Percentiles rank a stretch among this genome's conserved stretches.
Conservation (phyloP, 2,888 invertebrate genomes). For the Ariolimax columbianus region DNA sequence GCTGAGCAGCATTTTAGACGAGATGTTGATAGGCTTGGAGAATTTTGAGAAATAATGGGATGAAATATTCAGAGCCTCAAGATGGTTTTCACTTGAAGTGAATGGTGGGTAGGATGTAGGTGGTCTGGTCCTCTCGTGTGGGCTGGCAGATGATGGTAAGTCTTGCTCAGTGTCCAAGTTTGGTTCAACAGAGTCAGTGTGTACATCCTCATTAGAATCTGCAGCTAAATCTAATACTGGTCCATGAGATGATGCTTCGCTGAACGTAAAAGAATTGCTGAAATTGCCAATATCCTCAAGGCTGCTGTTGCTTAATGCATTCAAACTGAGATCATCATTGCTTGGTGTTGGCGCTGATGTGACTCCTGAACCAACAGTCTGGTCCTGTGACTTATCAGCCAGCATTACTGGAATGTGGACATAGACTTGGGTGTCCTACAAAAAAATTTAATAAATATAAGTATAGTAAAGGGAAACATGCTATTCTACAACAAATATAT, state of each 20-base stretch:
- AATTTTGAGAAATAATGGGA: conserved; percentile 37
- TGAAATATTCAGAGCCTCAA: conserved; percentile 40
- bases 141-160: neutral
- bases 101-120: neutral
- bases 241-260: neutral
- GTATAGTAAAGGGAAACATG: no score
- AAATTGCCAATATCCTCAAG: neutral
- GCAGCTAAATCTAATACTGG: neutral
- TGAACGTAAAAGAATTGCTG: neutral
- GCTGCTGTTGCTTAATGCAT: neutral
- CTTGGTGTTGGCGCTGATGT: neutral
- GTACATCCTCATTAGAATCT: neutral
- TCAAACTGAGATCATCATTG: neutral
- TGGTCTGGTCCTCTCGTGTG: neutral
- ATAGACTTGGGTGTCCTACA: conserved; percentile 10
- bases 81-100: neutral
- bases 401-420: conserved; percentile 17
- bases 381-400: neutral
- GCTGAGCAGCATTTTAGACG: conserved; percentile 23
- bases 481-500: neutral
- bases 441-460: neutral
- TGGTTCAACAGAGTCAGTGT: neutral
- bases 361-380: neutral
- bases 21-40: conserved; percentile 27
- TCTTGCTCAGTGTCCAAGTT: neutral